Percentiles rank a stretch among this genome's conserved stretches.
Evolutionary conservation across 2,888 invertebrate species (phyloP).

Genomic region (Drosophila putrida): DNA sequence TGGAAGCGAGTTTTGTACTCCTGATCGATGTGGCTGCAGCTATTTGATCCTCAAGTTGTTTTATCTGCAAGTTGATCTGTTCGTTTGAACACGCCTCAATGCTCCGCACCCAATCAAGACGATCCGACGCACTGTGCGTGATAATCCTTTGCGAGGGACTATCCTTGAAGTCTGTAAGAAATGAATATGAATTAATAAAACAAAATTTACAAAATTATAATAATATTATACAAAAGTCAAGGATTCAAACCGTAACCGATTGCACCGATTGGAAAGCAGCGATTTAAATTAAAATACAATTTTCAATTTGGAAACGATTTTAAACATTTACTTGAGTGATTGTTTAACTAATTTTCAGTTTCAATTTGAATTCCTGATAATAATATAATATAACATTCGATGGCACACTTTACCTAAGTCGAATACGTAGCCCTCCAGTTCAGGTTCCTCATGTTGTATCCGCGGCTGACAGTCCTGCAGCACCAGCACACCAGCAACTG

Average conservation of each 20-base stretch:
- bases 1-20: conserved; percentile 6
- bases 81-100: conserved; percentile 94
- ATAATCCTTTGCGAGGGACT: conserved; percentile 93
- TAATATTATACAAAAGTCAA: too few species aligned
- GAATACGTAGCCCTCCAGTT: conserved; percentile 91
- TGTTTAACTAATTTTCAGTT: too few species aligned
- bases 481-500: conserved; percentile 94
- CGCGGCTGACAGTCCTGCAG: conserved; percentile 94
- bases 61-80: conserved; percentile 91
- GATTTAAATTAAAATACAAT: too few species aligned
- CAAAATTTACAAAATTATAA: too few species aligned
- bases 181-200: too few species aligned
- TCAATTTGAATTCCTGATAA: too few species aligned
- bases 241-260: too few species aligned
- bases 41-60: conserved; percentile 87
- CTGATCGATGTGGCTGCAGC: conserved; percentile 31
- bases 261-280: too few species aligned
- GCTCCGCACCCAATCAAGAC: conserved; percentile 94
- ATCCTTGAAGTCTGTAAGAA: conserved; percentile 91
- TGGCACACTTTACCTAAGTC: conserved; percentile 89
- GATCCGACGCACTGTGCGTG: conserved; percentile 91
- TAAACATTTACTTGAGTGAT: too few species aligned
- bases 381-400: too few species aligned
- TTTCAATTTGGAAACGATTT: too few species aligned
- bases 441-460: conserved; percentile 87